Conservation (phyloP, 2,888 invertebrate genomes). For the Anoplius nigerrimus region DNA sequence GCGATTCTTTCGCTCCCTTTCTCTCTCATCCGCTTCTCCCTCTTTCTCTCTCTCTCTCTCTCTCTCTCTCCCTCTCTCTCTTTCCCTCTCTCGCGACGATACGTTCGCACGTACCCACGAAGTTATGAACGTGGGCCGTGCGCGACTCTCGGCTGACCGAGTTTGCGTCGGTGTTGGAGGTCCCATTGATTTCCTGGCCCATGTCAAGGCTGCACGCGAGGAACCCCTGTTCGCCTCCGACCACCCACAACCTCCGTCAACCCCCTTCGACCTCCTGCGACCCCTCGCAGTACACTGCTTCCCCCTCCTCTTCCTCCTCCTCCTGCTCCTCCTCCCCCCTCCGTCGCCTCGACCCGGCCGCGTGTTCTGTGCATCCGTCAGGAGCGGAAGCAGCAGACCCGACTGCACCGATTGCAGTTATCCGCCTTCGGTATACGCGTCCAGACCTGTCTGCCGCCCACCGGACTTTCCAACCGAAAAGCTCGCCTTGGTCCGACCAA, state of each 20-base stretch:
- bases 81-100: background rate
- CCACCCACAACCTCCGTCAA: slow-evolving; percentile 57
- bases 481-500: no score
- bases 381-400: background rate
- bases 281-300: slow-evolving; percentile 31
- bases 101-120: slow-evolving; percentile 29
- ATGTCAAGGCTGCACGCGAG: slow-evolving; percentile 75
- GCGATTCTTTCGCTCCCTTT: no score
- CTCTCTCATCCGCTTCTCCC: no score
- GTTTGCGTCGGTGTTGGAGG: slow-evolving; percentile 72
- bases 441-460: no score
- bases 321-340: slow-evolving; percentile 6
- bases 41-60: no score
- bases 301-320: slow-evolving; percentile 15
- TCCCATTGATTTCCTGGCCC: slow-evolving; percentile 75
- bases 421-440: no score
- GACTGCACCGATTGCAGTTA: no score
- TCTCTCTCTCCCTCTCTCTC: background rate
- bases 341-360: background rate
- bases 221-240: slow-evolving; percentile 56
- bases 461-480: no score
- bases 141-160: slow-evolving; percentile 63
- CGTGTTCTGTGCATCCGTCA: background rate
- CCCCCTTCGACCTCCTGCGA: slow-evolving; percentile 50
- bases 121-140: slow-evolving; percentile 54